A percentile compares a stretch with the other conserved stretches of the same genome.
phyloP scores from a whole-genome alignment of 2,113 vertebrate species.

The Fregata magnificens region DNA sequence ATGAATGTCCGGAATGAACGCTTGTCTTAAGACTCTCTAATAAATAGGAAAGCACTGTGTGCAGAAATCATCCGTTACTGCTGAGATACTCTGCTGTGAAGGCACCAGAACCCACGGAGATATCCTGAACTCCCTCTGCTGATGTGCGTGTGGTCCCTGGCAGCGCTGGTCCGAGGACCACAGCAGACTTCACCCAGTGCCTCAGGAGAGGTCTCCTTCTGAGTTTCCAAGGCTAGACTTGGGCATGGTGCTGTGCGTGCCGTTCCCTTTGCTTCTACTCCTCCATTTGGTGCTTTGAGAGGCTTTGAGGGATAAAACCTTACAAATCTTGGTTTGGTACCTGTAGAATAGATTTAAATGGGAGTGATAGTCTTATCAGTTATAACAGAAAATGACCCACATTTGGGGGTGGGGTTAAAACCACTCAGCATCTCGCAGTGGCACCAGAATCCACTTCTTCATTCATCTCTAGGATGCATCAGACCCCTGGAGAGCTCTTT shows the following conservation, averaged over 20 bases:
- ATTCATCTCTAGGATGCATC: not conserved
- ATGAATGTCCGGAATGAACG: not conserved
- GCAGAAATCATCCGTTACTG: not conserved
- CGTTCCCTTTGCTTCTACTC: rapidly evolving
- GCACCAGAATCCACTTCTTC: not conserved
- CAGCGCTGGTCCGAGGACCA: not conserved
- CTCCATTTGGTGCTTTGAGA: not conserved
- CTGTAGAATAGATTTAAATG: not conserved
- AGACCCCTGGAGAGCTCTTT: not conserved
- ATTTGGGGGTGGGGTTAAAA: not conserved
- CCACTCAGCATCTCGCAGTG: not conserved
- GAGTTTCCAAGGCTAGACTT: not conserved
- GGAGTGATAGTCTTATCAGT: not conserved
- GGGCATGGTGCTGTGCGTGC: rapidly evolving
- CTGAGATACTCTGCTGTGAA: not conserved
- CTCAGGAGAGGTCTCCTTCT: not conserved
- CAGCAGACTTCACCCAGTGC: not conserved
- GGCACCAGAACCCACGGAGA: not conserved
- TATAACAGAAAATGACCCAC: not conserved
- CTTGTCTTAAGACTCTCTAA: not conserved
- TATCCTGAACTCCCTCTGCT: not conserved
- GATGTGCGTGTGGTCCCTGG: not conserved
- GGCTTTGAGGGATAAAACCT: not conserved
- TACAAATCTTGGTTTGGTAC: not conserved
- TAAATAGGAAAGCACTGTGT: not conserved